A percentile compares a stretch with the other conserved stretches of the same genome.
Conservation (phyloP, 2,113 vertebrate species). For the Delphinus delphis region DNA sequence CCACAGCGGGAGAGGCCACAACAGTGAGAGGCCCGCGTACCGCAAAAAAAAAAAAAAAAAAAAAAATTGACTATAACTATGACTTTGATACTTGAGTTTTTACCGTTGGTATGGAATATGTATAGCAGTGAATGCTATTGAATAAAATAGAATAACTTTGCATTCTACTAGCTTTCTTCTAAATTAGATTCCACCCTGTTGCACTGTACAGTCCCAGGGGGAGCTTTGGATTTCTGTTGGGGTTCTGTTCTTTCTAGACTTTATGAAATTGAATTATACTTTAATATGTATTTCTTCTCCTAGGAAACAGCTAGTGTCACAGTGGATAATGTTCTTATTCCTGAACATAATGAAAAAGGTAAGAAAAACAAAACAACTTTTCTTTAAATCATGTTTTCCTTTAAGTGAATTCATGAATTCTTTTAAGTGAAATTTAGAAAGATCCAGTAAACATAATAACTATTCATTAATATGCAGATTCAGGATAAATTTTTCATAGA, state of each 20-base stretch:
- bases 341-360: slow-evolving; percentile 66
- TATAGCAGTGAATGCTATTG: neutral
- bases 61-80: neutral
- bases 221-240: slow-evolving; percentile 30
- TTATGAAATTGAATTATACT: slow-evolving; percentile 2
- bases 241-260: slow-evolving; percentile 37
- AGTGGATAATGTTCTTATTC: slow-evolving; percentile 2
- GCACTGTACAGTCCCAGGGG: neutral
- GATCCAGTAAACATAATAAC: neutral
- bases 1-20: no score
- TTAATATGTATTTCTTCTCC: slow-evolving; percentile 42
- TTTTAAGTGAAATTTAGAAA: slow-evolving; percentile 56
- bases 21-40: no score
- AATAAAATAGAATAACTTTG: slow-evolving; percentile 4
- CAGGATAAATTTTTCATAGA: slow-evolving; percentile 70
- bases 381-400: slow-evolving; percentile 44
- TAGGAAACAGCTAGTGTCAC: slow-evolving; percentile 50
- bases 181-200: neutral
- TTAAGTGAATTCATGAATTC: slow-evolving; percentile 49
- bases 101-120: neutral
- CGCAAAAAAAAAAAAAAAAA: no score
- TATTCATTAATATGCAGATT: slow-evolving; percentile 68
- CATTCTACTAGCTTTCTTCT: slow-evolving; percentile 4
- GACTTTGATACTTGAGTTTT: slow-evolving; percentile 24
- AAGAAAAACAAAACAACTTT: slow-evolving; percentile 23